Evolutionary conservation across 2,113 vertebrate genomes (phyloP).

Genomic region (Thermophis baileyi): DNA sequence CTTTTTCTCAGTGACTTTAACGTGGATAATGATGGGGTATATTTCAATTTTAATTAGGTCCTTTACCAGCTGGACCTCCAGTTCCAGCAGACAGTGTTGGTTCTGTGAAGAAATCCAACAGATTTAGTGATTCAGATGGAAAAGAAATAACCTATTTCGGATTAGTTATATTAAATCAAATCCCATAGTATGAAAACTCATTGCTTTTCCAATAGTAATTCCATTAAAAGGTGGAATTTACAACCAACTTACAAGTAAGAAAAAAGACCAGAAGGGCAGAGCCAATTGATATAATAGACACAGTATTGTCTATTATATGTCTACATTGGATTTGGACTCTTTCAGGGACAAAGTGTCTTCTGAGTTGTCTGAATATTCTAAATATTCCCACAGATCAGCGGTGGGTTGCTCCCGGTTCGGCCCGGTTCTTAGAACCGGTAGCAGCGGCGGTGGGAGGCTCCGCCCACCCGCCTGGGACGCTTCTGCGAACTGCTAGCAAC

Average conservation of each 20-base stretch:
- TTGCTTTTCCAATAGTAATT: conserved; percentile 68
- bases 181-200: conserved; percentile 55
- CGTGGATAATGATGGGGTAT: conserved; percentile 76
- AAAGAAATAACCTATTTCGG: conserved; percentile 59
- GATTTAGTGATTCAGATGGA: conserved; percentile 66
- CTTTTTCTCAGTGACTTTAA: conserved; percentile 76
- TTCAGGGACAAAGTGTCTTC: conserved; percentile 8
- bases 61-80: conserved; percentile 67
- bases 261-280: conserved; percentile 38
- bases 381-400: conserved; percentile 2
- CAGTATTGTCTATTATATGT: conserved; percentile 15
- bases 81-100: conserved; percentile 76
- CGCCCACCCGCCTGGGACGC: too few relatives aligned
- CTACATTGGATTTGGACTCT: background rate
- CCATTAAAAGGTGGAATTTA: conserved; percentile 62
- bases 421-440: too few relatives aligned
- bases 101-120: conserved; percentile 62
- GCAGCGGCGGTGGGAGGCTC: too few relatives aligned
- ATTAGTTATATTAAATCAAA: conserved; percentile 64
- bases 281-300: conserved; percentile 35
- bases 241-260: conserved; percentile 35
- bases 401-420: too few relatives aligned
- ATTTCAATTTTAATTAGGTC: conserved; percentile 73
- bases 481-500: too few relatives aligned
- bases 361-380: conserved; percentile 4